A percentile compares a stretch with the other conserved stretches of the same genome.
Evolutionary conservation across 37 sponge, comb jelly and placozoan genomes (phyloP).

Genomic region (Ianthella basta): DNA sequence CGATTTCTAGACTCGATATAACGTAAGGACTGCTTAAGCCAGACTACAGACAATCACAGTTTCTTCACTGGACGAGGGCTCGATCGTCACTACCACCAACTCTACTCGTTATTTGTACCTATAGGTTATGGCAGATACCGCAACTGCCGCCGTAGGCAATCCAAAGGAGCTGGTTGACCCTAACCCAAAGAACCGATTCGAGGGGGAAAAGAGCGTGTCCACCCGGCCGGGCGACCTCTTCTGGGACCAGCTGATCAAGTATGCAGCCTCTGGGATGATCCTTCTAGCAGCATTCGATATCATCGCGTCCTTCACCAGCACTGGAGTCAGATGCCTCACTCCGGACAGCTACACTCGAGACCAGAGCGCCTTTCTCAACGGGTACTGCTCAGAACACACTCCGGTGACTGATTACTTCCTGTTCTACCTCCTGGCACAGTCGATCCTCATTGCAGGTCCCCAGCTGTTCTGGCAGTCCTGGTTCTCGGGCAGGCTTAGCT

Average conservation of each 20-base stretch:
- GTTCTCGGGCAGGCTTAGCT: background rate
- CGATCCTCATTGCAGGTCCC: background rate
- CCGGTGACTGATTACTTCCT: background rate
- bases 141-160: background rate
- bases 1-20: too few relatives aligned
- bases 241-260: constrained; percentile 1
- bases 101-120: too few relatives aligned
- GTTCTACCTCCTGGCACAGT: background rate
- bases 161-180: background rate
- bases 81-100: too few relatives aligned
- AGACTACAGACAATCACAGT: too few relatives aligned
- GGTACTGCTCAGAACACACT: constrained; percentile 9
- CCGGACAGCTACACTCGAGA: constrained; percentile 2
- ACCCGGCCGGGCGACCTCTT: background rate
- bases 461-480: background rate
- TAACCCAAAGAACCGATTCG: background rate
- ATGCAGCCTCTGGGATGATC: background rate
- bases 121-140: background rate
- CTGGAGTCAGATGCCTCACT: background rate
- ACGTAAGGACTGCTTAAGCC: too few relatives aligned
- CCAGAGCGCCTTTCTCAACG: background rate
- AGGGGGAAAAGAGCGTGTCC: background rate
- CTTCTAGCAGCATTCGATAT: constrained; percentile 4
- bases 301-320: background rate
- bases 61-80: too few relatives aligned